Evolutionary conservation across 2,113 vertebrate species (phyloP).

Genomic region (Malurus alboscapulatus): DNA sequence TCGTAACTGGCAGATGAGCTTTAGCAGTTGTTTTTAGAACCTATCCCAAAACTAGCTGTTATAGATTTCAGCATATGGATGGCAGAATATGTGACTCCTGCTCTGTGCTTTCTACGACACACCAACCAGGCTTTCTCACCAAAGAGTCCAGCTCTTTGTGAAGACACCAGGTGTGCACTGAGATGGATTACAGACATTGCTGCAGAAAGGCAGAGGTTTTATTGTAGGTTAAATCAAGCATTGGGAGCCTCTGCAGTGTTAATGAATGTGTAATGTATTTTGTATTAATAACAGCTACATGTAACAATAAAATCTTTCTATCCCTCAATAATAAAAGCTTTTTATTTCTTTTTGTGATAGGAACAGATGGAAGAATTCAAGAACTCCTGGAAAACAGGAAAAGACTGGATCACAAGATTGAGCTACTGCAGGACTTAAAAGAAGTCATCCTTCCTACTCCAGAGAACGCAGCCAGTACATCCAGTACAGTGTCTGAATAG

Average conservation of each 20-base stretch:
- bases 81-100: not conserved
- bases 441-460: not conserved
- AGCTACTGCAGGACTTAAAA: conserved; percentile 62
- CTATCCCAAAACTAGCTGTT: not conserved
- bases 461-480: conserved; percentile 16
- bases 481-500: conserved; percentile 22
- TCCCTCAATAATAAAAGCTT: not conserved
- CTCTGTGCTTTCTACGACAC: not conserved
- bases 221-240: not conserved
- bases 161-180: rapidly evolving
- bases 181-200: not conserved
- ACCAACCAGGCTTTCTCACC: too few species aligned
- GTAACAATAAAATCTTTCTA: not conserved
- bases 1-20: too few species aligned
- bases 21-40: too few species aligned
- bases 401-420: conserved; percentile 58
- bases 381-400: conserved; percentile 49
- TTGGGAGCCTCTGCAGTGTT: not conserved
- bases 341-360: conserved; percentile 24
- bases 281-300: not conserved
- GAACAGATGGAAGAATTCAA: conserved; percentile 58
- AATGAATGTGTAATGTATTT: not conserved
- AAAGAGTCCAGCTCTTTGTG: not conserved
- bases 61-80: not conserved
- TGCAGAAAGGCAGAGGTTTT: not conserved